Percentiles rank a stretch among this genome's conserved stretches.
These are phyloP conservation scores for Zootoca vivipara DNA, from an alignment of 2,113 vertebrate species.

Conservation along the genomic window DNA sequence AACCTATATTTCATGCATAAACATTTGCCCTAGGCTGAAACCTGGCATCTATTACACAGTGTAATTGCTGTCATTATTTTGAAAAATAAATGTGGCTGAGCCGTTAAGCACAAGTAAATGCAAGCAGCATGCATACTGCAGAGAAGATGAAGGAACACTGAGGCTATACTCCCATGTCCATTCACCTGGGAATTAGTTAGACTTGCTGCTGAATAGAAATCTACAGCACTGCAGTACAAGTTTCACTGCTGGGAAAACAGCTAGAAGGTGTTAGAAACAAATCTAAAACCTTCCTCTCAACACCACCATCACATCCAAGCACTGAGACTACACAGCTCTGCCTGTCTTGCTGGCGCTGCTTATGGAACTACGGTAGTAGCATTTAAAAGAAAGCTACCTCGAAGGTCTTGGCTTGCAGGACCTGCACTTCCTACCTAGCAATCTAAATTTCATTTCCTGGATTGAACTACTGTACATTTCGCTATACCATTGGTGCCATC, in stretches of 20 bases:
- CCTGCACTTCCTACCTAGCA: too few relatives aligned
- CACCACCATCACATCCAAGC: too few relatives aligned
- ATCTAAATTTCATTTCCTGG: too few relatives aligned
- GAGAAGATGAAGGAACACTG: background rate
- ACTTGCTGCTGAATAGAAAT: background rate
- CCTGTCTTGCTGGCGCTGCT: too few relatives aligned
- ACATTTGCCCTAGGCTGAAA: background rate
- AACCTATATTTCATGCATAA: constrained; percentile 4
- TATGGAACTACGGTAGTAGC: too few relatives aligned
- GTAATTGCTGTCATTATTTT: background rate
- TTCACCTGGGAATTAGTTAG: background rate
- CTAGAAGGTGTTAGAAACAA: background rate
- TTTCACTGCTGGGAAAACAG: background rate
- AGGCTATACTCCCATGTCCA: background rate
- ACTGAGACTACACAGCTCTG: too few relatives aligned
- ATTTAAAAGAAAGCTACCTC: too few relatives aligned
- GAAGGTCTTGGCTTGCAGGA: too few relatives aligned
- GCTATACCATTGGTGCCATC: too few relatives aligned
- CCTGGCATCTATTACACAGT: background rate
- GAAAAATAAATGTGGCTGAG: constrained; percentile 14
- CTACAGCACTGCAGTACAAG: background rate
- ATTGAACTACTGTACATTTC: too few relatives aligned
- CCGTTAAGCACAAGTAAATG: background rate
- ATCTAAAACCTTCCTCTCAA: background rate
- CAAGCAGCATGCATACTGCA: background rate